Evolutionary conservation across 2,888 invertebrate species (phyloP).

Genomic region (Clusia tigrina): DNA sequence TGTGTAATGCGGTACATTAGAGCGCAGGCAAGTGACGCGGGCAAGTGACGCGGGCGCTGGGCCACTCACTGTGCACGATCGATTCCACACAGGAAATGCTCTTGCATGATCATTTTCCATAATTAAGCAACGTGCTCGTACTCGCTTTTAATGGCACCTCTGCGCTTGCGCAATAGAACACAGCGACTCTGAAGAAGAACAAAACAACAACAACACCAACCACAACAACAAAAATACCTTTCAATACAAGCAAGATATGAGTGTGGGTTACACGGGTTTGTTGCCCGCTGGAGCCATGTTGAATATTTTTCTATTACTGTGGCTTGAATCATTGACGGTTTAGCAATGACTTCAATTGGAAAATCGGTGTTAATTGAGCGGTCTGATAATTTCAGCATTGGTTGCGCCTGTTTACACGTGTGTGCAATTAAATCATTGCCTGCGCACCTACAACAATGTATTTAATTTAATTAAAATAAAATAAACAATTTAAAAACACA

Average conservation of each 20-base stretch:
- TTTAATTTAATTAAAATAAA: constrained; percentile 8
- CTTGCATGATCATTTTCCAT: constrained; percentile 57
- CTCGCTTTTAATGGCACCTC: too few relatives aligned
- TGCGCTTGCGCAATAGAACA: not conserved
- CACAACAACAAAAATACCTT: too few relatives aligned
- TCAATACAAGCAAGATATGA: not conserved
- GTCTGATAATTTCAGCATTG: constrained; percentile 58
- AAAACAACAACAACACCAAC: too few relatives aligned
- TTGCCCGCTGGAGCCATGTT: constrained; percentile 40
- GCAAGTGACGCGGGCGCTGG: too few relatives aligned
- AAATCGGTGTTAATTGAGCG: constrained; percentile 37
- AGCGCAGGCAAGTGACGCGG: too few relatives aligned
- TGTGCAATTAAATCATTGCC: constrained; percentile 14
- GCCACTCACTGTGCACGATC: too few relatives aligned
- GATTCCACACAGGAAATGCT: constrained; percentile 52
- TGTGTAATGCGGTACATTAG: too few relatives aligned
- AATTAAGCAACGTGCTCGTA: constrained; percentile 40
- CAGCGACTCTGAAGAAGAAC: not conserved
- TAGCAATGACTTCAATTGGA: constrained; percentile 26
- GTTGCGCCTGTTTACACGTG: constrained; percentile 33
- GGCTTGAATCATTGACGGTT: constrained; percentile 18
- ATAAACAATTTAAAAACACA: too few relatives aligned
- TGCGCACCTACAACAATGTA: not conserved
- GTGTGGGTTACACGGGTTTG: constrained; percentile 57
- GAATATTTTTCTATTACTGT: constrained; percentile 7